Conservation (phyloP, 2,888 invertebrate species). For the Tenthredo scrophulariae region DNA sequence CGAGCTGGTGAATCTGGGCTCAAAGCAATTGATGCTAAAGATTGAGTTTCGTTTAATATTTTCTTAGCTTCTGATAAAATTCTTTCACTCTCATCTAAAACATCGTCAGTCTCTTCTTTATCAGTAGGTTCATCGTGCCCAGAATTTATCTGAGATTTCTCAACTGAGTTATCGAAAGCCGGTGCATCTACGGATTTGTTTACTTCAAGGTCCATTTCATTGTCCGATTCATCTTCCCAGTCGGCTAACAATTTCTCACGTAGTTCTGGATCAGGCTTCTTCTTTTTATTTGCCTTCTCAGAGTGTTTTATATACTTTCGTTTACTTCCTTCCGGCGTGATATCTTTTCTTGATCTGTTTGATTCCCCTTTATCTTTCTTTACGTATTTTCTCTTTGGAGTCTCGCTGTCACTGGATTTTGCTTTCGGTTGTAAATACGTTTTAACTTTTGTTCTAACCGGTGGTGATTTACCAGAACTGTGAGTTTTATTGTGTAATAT, state of each 20-base stretch:
- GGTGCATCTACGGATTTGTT: slow-evolving; percentile 63
- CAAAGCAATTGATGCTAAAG: slow-evolving; percentile 63
- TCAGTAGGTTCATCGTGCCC: slow-evolving; percentile 55
- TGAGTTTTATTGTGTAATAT: slow-evolving; percentile 88
- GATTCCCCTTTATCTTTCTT: slow-evolving; percentile 76
- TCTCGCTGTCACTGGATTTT: slow-evolving; percentile 57
- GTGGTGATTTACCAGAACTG: slow-evolving; percentile 78
- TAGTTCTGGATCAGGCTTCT: slow-evolving; percentile 83
- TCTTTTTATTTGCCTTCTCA: slow-evolving; percentile 75
- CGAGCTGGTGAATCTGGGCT: slow-evolving; percentile 57
- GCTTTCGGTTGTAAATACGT: slow-evolving; percentile 64
- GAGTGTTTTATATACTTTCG: slow-evolving; percentile 70
- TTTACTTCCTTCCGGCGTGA: slow-evolving; percentile 68
- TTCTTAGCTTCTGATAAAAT: slow-evolving; percentile 70
- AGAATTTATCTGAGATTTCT: slow-evolving; percentile 50
- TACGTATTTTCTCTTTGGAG: slow-evolving; percentile 77
- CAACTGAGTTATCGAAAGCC: slow-evolving; percentile 55
- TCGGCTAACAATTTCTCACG: slow-evolving; percentile 87
- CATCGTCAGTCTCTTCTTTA: slow-evolving; percentile 58
- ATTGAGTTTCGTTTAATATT: slow-evolving; percentile 72
- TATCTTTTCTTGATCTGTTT: slow-evolving; percentile 74
- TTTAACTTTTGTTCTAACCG: slow-evolving; percentile 66
- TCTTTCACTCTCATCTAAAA: slow-evolving; percentile 64
- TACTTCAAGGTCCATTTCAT: slow-evolving; percentile 71
- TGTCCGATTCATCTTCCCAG: slow-evolving; percentile 86